Percentiles rank a stretch among this genome's conserved stretches.
Conservation (phyloP, 2,113 vertebrate species). For the Ailurus styani region DNA sequence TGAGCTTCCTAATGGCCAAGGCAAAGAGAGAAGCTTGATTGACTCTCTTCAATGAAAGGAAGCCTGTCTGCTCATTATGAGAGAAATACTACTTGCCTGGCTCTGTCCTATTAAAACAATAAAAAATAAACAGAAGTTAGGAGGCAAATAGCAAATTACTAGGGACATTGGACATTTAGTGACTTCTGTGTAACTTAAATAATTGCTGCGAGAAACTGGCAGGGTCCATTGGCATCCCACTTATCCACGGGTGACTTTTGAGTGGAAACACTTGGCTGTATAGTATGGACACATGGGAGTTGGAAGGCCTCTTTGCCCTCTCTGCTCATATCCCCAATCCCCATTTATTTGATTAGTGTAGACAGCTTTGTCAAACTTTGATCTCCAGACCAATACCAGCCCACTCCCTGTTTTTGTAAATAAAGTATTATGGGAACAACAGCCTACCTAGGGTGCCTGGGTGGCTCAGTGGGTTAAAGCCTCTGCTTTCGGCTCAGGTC, state of each 20-base stretch:
- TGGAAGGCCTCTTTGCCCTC: background rate
- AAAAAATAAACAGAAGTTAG: background rate
- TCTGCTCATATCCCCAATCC: too few species aligned
- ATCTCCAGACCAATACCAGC: background rate
- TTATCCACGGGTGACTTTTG: background rate
- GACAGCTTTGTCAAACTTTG: background rate
- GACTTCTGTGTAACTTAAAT: background rate
- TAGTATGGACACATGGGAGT: background rate
- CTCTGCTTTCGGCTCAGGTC: too few species aligned
- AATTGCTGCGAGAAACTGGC: background rate
- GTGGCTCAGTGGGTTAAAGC: too few species aligned
- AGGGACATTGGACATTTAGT: background rate
- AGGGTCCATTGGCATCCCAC: too few species aligned
- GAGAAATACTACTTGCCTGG: background rate
- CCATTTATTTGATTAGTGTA: background rate
- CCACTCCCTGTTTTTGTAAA: background rate
- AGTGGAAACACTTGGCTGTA: background rate
- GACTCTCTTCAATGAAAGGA: background rate
- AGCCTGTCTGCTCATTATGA: background rate
- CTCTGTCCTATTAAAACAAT: background rate
- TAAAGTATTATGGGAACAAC: background rate
- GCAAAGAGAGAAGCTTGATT: background rate
- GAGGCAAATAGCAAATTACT: background rate
- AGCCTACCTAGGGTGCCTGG: background rate
- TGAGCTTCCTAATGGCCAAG: background rate